These are phyloP conservation scores for Nyleta sp. DNA, from an alignment of 2,888 invertebrate species.

Conservation along the genomic window DNA sequence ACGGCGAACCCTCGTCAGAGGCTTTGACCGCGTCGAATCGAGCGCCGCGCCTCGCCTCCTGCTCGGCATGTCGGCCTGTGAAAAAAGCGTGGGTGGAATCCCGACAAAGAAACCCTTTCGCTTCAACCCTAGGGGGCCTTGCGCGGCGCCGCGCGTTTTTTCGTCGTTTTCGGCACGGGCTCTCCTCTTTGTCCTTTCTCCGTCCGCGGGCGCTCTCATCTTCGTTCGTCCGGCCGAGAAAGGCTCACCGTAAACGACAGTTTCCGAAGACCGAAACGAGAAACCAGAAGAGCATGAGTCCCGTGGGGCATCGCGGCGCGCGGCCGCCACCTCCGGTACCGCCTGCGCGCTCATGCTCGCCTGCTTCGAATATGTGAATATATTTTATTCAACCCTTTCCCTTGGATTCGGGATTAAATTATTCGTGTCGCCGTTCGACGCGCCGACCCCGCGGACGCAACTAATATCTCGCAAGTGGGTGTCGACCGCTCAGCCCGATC, in stretches of 20 bases:
- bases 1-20: constrained; percentile 42
- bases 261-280: constrained; percentile 76
- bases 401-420: constrained; percentile 79
- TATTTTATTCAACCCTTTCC: constrained; percentile 83
- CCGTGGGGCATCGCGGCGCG: constrained; percentile 39
- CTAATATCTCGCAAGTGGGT: constrained; percentile 28
- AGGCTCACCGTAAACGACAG: constrained; percentile 72
- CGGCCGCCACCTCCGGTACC: background rate
- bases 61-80: constrained; percentile 77
- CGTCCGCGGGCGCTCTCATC: constrained; percentile 31
- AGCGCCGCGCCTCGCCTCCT: constrained; percentile 65
- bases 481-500: background rate
- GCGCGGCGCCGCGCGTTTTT: constrained; percentile 32
- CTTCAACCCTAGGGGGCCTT: constrained; percentile 68
- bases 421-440: constrained; percentile 70
- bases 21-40: constrained; percentile 61
- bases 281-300: constrained; percentile 77
- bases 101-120: constrained; percentile 78
- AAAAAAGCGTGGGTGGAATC: constrained; percentile 82
- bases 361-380: constrained; percentile 82
- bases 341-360: constrained; percentile 73
- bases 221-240: constrained; percentile 67
- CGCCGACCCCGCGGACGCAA: constrained; percentile 24
- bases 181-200: constrained; percentile 49
- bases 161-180: constrained; percentile 52